phyloP scores from a whole-genome alignment of 2,888 invertebrate genomes.

The Arge pagana region DNA sequence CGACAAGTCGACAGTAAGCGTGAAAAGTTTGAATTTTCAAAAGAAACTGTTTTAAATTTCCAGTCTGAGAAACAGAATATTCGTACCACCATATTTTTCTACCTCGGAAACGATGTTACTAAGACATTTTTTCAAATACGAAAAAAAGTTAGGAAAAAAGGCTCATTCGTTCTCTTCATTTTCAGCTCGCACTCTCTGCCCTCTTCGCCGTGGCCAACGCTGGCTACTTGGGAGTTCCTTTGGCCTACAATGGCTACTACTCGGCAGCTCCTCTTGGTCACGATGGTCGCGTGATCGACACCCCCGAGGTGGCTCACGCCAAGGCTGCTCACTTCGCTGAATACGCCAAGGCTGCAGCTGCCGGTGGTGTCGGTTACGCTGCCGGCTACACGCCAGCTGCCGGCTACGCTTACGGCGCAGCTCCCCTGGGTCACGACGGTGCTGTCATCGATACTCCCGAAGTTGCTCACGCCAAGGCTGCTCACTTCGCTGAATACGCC shows the following conservation, averaged over 20 bases:
- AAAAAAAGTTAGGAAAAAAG: too few relatives aligned
- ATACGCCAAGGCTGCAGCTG: slow-evolving; percentile 16
- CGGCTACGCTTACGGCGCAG: slow-evolving; percentile 12
- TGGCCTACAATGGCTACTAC: slow-evolving; percentile 14
- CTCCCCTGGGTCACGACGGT: slow-evolving; percentile 28
- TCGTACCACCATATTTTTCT: too few relatives aligned
- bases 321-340: slow-evolving; percentile 21
- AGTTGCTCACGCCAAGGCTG: slow-evolving; percentile 31
- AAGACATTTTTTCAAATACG: neutral
- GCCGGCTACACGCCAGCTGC: neutral
- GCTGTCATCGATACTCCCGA: slow-evolving; percentile 31
- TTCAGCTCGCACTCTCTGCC: slow-evolving; percentile 16
- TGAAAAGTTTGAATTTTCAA: too few relatives aligned
- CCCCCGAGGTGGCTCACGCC: slow-evolving; percentile 23
- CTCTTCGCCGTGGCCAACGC: slow-evolving; percentile 22
- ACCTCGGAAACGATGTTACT: neutral
- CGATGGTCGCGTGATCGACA: slow-evolving; percentile 38
- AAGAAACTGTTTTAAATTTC: too few relatives aligned
- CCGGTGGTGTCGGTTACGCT: neutral
- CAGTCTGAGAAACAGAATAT: too few relatives aligned
- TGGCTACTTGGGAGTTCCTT: slow-evolving; percentile 11
- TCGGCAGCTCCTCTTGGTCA: slow-evolving; percentile 33
- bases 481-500: slow-evolving; percentile 30
- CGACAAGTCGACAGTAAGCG: too few relatives aligned
- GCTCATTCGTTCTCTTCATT: too few relatives aligned